A percentile compares a stretch with the other conserved stretches of the same genome.
Evolutionary conservation across 2,113 vertebrate genomes (phyloP).

Genomic region (Syngnathus floridae): DNA sequence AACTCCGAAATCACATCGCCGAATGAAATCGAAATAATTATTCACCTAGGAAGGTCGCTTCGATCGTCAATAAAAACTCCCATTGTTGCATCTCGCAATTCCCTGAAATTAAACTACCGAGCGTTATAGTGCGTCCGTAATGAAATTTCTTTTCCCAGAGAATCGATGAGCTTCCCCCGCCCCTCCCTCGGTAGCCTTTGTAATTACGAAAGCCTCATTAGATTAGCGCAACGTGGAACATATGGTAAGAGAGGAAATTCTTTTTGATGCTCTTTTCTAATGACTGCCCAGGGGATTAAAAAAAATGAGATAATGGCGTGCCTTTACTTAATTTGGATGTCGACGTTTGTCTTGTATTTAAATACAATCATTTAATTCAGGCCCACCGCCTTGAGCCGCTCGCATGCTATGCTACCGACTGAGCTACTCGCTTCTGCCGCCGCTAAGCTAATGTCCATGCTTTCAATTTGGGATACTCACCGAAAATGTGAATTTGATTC

Average conservation of each 20-base stretch:
- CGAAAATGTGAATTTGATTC: too few species aligned
- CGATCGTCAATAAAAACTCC: conserved; percentile 18
- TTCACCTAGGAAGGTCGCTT: too few species aligned
- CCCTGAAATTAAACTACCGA: conserved; percentile 38
- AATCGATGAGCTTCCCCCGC: conserved; percentile 39
- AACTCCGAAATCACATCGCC: too few species aligned
- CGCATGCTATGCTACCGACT: background rate
- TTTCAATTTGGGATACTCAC: too few species aligned
- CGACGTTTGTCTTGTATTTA: background rate
- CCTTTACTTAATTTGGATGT: conserved; percentile 36
- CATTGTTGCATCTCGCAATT: conserved; percentile 46
- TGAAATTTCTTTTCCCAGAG: conserved; percentile 53
- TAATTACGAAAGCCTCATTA: conserved; percentile 66
- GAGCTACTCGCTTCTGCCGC: too few species aligned
- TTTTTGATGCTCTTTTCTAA: conserved; percentile 57
- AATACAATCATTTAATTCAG: too few species aligned
- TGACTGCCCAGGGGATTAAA: conserved; percentile 29
- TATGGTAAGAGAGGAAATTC: conserved; percentile 49
- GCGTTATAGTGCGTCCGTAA: conserved; percentile 40
- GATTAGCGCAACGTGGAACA: conserved; percentile 56
- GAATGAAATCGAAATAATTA: too few species aligned
- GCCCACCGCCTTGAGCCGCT: background rate
- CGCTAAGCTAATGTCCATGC: too few species aligned
- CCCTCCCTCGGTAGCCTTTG: conserved; percentile 45
- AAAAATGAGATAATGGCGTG: conserved; percentile 13